Evolutionary conservation across 2,113 vertebrate species (phyloP).

Genomic region (Mormyrus iriodes): DNA sequence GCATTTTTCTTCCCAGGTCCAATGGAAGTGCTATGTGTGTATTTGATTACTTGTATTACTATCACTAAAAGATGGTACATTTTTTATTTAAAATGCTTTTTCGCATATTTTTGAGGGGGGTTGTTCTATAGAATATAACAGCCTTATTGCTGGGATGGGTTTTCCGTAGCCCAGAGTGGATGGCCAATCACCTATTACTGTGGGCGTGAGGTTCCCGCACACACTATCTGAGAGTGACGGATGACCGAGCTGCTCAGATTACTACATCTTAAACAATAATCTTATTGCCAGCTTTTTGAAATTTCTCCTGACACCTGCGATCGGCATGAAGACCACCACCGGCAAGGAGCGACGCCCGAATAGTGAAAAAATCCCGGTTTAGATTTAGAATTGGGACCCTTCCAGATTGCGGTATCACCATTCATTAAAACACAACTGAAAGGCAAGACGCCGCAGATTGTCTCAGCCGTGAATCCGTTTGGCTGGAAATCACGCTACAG

Average conservation of each 20-base stretch:
- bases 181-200: constrained; percentile 6
- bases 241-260: neutral
- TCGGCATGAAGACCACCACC: neutral
- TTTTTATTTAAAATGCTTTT: neutral
- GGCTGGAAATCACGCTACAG: neutral
- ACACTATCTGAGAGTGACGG: neutral
- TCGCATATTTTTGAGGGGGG: neutral
- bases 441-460: neutral
- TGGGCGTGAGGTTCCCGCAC: constrained; percentile 7
- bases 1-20: neutral
- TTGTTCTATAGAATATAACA: neutral
- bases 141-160: neutral
- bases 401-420: neutral
- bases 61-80: neutral
- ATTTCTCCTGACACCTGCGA: neutral
- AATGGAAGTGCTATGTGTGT: neutral
- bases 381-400: neutral
- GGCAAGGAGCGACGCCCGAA: neutral
- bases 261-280: neutral
- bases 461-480: neutral
- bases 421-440: neutral
- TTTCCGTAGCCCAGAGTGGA: neutral
- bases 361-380: neutral
- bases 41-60: neutral
- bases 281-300: neutral